Evolutionary conservation across 2,113 vertebrate species (phyloP), one percentile per base, ranked within the genome.

Genomic region (Osmerus mordax): DNA sequence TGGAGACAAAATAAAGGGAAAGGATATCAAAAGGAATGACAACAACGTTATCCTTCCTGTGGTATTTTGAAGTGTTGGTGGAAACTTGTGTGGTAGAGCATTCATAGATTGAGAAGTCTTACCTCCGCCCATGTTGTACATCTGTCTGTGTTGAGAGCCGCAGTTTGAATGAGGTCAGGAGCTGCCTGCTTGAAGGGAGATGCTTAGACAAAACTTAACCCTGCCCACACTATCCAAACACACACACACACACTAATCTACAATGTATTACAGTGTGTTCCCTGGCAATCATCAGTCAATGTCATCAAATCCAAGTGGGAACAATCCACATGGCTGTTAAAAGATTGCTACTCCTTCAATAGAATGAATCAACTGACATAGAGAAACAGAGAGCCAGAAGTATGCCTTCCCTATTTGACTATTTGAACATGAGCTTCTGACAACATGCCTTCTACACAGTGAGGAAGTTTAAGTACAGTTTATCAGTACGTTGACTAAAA

Each of bases 81-180:
- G 3, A 62, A 23, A 23, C 23, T 23, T 23, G 23, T 2, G 23
- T 23, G 23, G 23, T 23, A 23, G 23, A 23, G 23, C 23, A 2
- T 23, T 23, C 23, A 23, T 23, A 62, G 12, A 60, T 60, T 2
- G 12, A 15, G 28, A 9, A 28, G 5, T 15, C 71, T 59, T 51
- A 73, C 71, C 63, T 66, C 62, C 63, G 23, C 29, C 41, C 62
- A 73, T 73, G 58, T 32, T 55, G 36, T 1, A 8, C 0, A 36
- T 32, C 71, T 36, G 19, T 58, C 52, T 65, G 18, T 66, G 63
- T 23, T 25, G 65, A 56, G 65, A 25, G 64, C 29, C 65, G 67
- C 55, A 11, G 71, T 29, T 32, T 19, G n/a, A 7, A n/a, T 67
- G 70, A 63, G 55, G 13, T 21, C 25, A 54, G 64, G 25, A n/a